Evolutionary conservation across 2,888 invertebrate species (phyloP), one percentile per base, ranked within the genome.

Genomic region (Lacanobia wlatinum): DNA sequence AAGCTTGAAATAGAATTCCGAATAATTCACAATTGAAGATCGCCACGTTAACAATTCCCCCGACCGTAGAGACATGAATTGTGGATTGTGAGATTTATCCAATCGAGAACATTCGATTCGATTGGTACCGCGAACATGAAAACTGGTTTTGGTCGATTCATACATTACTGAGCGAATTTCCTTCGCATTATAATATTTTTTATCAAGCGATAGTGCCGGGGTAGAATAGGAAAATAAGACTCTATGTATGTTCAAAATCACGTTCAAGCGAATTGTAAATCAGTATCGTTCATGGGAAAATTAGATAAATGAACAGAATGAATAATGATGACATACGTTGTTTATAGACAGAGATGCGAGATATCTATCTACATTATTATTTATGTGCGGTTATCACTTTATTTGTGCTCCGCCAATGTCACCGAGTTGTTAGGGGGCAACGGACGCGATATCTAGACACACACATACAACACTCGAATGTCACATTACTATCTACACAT

Each of bases 331-430:
- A 87, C 83, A 87, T 85, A 82, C 67, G 84, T 87, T 87, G 87
- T 87, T 87, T 89, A 88, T 87, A 87, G 83, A 70, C 82, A 64
- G 81, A 79, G 85, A 77, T 81, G 83, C 76, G 80, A 88, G 88
- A 90, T 90, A 88, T 84, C 70, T 89, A 88, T 88, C 88, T 89
- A 90, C 88, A 84, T 91, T 91, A 89, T 87, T 93, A 92, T 93
- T 92, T 92, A 92, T 94, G 88, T 90, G 88, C 89, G 87, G 90
- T 94, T 96, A 96, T 95, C 95, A 92, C 89, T 91, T 87, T 94
- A 93, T 96, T 95, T 95, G 94, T 93, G 91, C 92, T 92, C 89
- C 89, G 91, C 96, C 96, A 96, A 96, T 96, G 96, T 96, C 96
- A 96, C 94, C 92, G 95, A 95, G 94, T 95, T 93, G 94, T 89